Conservation (phyloP, 2,113 vertebrate genomes). For the Hoplias malabaricus region DNA sequence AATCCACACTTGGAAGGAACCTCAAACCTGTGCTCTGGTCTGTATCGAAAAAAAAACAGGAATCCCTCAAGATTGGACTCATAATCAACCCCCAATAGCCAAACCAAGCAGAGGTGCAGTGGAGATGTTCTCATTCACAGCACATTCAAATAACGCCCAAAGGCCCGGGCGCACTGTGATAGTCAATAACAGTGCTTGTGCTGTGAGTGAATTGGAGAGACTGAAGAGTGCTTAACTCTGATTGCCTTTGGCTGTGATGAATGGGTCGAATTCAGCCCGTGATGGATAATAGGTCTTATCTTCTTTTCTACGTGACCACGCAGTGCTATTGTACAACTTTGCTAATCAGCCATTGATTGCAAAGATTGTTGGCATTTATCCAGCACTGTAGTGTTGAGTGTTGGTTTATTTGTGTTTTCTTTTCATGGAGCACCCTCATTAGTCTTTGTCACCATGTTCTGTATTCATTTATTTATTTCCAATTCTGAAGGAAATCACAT, state of each 20-base stretch:
- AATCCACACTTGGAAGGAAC: not conserved
- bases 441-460: constrained; percentile 39
- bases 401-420: constrained; percentile 58
- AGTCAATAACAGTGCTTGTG: constrained; percentile 17
- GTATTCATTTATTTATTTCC: constrained; percentile 64
- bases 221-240: not conserved
- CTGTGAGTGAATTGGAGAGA: not conserved
- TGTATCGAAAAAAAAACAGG: not conserved
- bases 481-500: constrained; percentile 51
- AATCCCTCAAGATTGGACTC: not conserved
- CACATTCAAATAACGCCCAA: not conserved
- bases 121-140: not conserved
- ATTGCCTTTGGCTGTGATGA: not conserved
- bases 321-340: constrained; percentile 34
- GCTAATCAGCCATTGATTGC: constrained; percentile 47
- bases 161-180: not conserved
- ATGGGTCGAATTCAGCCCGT: not conserved
- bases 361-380: constrained; percentile 34
- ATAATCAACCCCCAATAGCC: constrained; percentile 6
- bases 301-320: constrained; percentile 25
- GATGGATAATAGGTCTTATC: constrained; percentile 11
- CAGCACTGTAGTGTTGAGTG: not conserved
- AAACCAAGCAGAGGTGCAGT: not conserved
- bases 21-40: not conserved
- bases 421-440: constrained; percentile 54